Conservation (phyloP, 2,113 vertebrate species). For the Puffinus mauretanicus region DNA sequence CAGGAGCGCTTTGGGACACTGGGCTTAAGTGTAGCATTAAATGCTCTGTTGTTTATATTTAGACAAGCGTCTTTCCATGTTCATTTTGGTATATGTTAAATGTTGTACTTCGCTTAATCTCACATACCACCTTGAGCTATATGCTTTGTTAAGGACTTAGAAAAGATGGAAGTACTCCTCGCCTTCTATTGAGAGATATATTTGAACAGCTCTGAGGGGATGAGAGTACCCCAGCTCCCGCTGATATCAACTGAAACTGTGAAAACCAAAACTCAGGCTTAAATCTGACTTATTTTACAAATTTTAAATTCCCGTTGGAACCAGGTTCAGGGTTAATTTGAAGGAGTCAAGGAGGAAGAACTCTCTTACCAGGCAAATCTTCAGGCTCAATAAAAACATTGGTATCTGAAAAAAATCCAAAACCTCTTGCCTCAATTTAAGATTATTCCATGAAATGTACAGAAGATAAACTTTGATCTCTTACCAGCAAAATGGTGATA, state of each 20-base stretch:
- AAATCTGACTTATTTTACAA: neutral
- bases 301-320: neutral
- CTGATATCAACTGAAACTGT: neutral
- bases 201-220: neutral
- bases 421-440: neutral
- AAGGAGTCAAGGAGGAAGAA: neutral
- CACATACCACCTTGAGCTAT: neutral
- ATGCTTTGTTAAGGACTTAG: neutral
- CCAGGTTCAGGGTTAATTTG: neutral
- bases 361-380: neutral
- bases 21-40: neutral
- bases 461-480: neutral
- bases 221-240: neutral
- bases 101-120: neutral
- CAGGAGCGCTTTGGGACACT: neutral
- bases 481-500: neutral
- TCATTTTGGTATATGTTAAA: neutral
- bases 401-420: neutral
- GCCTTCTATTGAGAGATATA: neutral
- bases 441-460: neutral
- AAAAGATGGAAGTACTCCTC: neutral
- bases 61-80: rapidly evolving
- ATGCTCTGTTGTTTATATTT: neutral
- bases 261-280: neutral
- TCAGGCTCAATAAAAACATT: neutral